Evolutionary conservation across 2,113 vertebrate genomes (phyloP).

Genomic region (Ascaphus truei): DNA sequence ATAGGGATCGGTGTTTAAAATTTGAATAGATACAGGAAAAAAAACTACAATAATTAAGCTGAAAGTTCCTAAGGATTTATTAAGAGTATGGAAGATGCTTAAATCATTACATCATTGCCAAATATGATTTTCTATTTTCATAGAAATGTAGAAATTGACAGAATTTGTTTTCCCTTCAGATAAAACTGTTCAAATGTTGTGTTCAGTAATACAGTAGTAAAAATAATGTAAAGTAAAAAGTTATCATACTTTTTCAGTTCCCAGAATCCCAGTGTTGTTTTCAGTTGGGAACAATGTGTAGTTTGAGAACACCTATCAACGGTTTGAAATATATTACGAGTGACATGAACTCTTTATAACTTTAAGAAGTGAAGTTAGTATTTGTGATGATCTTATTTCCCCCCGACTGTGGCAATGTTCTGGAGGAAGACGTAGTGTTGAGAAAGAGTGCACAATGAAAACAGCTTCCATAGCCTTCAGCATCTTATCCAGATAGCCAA

Average conservation of each 20-base stretch:
- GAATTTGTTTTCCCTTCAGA: too few species aligned
- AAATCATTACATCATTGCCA: too few species aligned
- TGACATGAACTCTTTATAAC: constrained; percentile 25
- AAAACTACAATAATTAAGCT: too few species aligned
- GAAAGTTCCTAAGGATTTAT: too few species aligned
- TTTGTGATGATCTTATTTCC: constrained; percentile 25
- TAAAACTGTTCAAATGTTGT: too few species aligned
- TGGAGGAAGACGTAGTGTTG: not conserved
- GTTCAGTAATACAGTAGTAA: too few species aligned
- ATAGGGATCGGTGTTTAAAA: too few species aligned
- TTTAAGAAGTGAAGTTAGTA: constrained; percentile 7
- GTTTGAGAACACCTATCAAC: constrained; percentile 15
- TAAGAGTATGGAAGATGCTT: too few species aligned
- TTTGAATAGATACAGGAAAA: too few species aligned
- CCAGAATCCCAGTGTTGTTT: constrained; percentile 5
- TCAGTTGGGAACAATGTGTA: not conserved
- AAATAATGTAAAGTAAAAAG: not conserved
- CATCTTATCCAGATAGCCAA: not conserved
- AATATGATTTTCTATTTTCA: too few species aligned
- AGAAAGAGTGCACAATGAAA: not conserved
- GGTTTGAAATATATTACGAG: constrained; percentile 18
- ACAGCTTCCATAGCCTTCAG: not conserved
- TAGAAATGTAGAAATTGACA: too few species aligned
- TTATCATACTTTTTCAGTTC: not conserved
- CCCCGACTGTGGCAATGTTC: not conserved